Evolutionary conservation across 2,113 vertebrate genomes (phyloP), one percentile per base, ranked within the genome.

Genomic region (Crypturellus undulatus): DNA sequence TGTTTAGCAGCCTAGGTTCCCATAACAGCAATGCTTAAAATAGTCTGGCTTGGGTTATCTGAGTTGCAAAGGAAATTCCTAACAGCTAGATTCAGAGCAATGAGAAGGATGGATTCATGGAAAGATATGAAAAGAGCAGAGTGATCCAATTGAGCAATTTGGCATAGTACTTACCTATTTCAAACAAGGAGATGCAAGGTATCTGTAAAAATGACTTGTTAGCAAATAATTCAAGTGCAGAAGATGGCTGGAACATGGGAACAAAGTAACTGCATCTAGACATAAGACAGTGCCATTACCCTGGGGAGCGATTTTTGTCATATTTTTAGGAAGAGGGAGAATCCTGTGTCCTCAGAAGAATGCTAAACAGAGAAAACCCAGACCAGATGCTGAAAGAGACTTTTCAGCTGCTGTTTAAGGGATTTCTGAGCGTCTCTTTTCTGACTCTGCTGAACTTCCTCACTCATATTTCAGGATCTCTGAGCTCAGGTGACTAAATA

Each of bases 1-100:
- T 91, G 28, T 76, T 88, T 91, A 84, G 56, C 68, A 93, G 68
- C 64, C 45, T 83, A 71, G 59, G 13, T 94, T 96, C 79, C 80
- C 84, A 60, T 93, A 96, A 91, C 86, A 91, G 73, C 92, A 70
- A 9, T 32, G 32, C 86, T 92, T 84, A 81, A 96, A 93, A 84
- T 72, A 93, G 62, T n/a, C 47, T 82, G 75, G 22, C 67, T 96
- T 90, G 67, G 56, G 75, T 87, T 78, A 34, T 60, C 40, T 78
- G 49, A 34, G 63, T 43, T 77, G 59, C 4, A n/a, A 80, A 91
- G 80, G 52, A 77, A 47, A 40, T 28, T 45, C 34, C 89, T 52
- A 59, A 42, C 12, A 64, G 22, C 87, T 76, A 58, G 52, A 51
- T 82, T 77, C 60, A 58, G 68, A 90, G 38, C 58, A 45, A 40